Conservation (phyloP, 1,140 invertebrate genomes). For the Halesus radiatus region DNA sequence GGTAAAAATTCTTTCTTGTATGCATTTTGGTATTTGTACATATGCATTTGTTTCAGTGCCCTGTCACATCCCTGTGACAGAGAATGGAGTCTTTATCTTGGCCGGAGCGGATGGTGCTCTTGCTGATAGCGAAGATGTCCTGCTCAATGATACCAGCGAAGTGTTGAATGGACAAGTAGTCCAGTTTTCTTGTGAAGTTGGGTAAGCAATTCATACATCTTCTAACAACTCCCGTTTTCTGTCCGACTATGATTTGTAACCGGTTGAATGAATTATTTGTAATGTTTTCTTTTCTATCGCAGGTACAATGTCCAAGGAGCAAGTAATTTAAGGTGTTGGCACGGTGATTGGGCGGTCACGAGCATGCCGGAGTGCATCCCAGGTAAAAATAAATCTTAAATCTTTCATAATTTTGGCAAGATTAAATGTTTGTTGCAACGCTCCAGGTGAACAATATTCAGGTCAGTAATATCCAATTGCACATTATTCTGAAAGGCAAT, state of each 20-base stretch:
- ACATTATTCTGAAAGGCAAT: too few relatives aligned
- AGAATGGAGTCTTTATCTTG: slow-evolving; percentile 76
- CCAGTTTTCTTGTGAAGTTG: slow-evolving; percentile 76
- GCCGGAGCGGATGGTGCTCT: slow-evolving; percentile 64
- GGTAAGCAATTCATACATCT: slow-evolving; percentile 62
- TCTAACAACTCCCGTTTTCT: too few relatives aligned
- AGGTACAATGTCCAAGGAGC: slow-evolving; percentile 79
- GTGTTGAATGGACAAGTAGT: slow-evolving; percentile 76
- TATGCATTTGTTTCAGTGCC: slow-evolving; percentile 71
- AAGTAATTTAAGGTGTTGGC: slow-evolving; percentile 80
- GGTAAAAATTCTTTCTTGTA: too few relatives aligned
- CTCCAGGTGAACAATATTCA: too few relatives aligned
- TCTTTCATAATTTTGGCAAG: too few relatives aligned
- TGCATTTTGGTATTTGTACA: too few relatives aligned
- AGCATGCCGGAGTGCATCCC: slow-evolving; percentile 83
- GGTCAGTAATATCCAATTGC: too few relatives aligned
- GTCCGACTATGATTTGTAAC: too few relatives aligned
- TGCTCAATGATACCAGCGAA: slow-evolving; percentile 71
- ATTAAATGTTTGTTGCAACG: too few relatives aligned
- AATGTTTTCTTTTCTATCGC: neutral
- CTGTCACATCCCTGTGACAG: slow-evolving; percentile 75
- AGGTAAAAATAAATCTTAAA: slow-evolving; percentile 64
- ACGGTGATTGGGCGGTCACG: slow-evolving; percentile 83
- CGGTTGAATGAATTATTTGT: too few relatives aligned
- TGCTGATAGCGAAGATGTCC: slow-evolving; percentile 61